phyloP scores from a whole-genome alignment of 2,797 vertebrate genomes.

The Linurgus olivaceus region DNA sequence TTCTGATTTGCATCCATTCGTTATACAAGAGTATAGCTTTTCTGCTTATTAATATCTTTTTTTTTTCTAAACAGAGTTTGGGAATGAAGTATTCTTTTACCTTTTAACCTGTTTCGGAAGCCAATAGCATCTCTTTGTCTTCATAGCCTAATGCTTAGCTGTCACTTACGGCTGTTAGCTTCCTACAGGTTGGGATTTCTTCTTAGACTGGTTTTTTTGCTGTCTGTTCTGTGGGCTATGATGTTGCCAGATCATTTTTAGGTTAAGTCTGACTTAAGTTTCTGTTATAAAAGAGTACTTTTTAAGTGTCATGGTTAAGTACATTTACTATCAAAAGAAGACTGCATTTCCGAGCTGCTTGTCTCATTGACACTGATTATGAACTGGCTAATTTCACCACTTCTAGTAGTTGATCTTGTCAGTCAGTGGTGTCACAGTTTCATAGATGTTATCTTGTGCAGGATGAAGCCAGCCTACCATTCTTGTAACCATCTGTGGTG shows the following conservation, averaged over 20 bases:
- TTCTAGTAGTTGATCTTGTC: background rate
- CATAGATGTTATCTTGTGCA: background rate
- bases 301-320: background rate
- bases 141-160: background rate
- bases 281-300: background rate
- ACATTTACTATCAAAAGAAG: background rate
- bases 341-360: background rate
- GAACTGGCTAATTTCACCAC: background rate
- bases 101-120: background rate
- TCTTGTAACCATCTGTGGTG: background rate
- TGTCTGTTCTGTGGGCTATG: conserved; percentile 3
- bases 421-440: background rate
- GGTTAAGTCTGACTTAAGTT: background rate
- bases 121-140: background rate
- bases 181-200: background rate
- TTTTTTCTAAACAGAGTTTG: background rate
- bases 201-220: background rate
- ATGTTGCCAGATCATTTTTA: conserved; percentile 11
- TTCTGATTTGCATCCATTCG: background rate
- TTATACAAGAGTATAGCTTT: background rate
- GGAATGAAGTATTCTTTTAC: background rate
- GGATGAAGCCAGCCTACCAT: background rate
- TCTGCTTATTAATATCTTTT: background rate
- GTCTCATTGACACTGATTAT: background rate
- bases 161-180: background rate